phyloP scores from a whole-genome alignment of 2,797 vertebrate genomes.

The Cyprinodon diabolis region DNA sequence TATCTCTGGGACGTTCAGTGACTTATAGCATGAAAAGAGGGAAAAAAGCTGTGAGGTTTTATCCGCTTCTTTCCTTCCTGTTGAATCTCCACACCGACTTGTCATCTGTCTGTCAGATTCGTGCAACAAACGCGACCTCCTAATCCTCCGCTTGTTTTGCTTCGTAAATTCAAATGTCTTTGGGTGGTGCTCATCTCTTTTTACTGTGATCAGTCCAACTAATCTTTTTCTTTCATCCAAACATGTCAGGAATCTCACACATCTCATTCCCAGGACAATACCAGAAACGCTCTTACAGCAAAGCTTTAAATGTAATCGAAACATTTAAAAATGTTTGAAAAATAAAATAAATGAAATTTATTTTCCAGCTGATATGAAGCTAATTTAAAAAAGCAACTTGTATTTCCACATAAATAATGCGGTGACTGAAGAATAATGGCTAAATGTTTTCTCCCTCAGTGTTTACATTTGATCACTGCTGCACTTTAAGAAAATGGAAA shows the following conservation, averaged over 20 bases:
- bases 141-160: constrained; percentile 12
- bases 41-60: neutral
- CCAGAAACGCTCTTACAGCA: neutral
- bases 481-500: too few relatives aligned
- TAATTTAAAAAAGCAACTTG: too few relatives aligned
- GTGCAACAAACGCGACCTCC: neutral
- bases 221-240: constrained; percentile 9
- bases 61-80: neutral
- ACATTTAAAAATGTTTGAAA: neutral
- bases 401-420: too few relatives aligned
- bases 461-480: too few relatives aligned
- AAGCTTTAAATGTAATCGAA: neutral
- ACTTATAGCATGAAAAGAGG: constrained; percentile 4
- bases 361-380: too few relatives aligned
- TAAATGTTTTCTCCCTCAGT: too few relatives aligned
- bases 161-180: constrained; percentile 10
- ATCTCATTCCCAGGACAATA: neutral
- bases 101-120: constrained; percentile 14
- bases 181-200: constrained; percentile 7
- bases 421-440: too few relatives aligned
- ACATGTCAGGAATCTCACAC: neutral
- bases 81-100: neutral
- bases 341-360: too few relatives aligned
- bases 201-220: neutral
- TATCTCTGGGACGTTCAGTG: constrained; percentile 14